These are phyloP conservation scores for Perccottus glenii DNA, from an alignment of 2,113 vertebrate species.

Conservation along the genomic window DNA sequence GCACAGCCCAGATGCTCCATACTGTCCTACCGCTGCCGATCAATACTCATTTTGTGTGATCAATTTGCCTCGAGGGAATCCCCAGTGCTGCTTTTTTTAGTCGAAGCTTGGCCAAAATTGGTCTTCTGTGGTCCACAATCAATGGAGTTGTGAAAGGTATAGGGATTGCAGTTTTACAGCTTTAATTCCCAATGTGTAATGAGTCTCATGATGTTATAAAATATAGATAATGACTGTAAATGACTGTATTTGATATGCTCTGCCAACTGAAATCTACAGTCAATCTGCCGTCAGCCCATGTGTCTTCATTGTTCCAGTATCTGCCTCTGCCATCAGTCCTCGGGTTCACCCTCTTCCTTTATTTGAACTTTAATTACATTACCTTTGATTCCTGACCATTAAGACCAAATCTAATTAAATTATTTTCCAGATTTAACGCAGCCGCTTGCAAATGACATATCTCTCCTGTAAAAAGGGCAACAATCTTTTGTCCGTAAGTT, in stretches of 20 bases:
- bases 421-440: background rate
- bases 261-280: background rate
- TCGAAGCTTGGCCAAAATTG: slow-evolving; percentile 14
- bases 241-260: background rate
- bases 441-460: slow-evolving; percentile 18
- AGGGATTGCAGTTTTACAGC: background rate
- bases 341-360: background rate
- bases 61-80: slow-evolving; percentile 42
- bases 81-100: slow-evolving; percentile 5
- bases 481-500: slow-evolving; percentile 15
- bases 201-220: background rate
- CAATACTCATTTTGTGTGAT: slow-evolving; percentile 62
- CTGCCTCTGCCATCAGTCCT: background rate
- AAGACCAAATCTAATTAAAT: slow-evolving; percentile 41
- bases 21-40: slow-evolving; percentile 56
- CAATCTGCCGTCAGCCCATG: slow-evolving; percentile 16
- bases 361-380: slow-evolving; percentile 36
- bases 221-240: background rate
- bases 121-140: slow-evolving; percentile 1
- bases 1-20: slow-evolving; percentile 24
- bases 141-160: background rate
- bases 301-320: slow-evolving; percentile 34
- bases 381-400: slow-evolving; percentile 46
- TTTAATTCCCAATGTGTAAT: background rate
- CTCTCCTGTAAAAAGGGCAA: background rate